phyloP scores from a whole-genome alignment of 2,113 vertebrate genomes.

The Platycercus adscitus region DNA sequence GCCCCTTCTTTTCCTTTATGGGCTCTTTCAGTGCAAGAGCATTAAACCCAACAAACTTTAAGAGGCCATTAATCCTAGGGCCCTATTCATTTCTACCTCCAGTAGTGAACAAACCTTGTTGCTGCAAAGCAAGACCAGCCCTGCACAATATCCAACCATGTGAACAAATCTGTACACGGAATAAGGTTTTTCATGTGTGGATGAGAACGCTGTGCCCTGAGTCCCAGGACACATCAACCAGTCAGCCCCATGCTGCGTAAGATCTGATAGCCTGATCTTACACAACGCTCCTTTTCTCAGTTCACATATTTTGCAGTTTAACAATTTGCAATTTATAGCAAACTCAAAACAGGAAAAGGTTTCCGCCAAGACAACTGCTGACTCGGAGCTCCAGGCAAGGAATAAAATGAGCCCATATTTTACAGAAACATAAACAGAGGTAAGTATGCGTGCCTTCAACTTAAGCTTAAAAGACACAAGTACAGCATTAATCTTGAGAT shows the following conservation, averaged over 20 bases:
- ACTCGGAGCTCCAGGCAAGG: conserved; percentile 21
- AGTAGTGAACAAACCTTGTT: not conserved
- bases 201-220: not conserved
- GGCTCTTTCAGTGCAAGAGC: not conserved
- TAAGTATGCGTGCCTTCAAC: not conserved
- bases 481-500: not conserved
- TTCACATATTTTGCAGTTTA: conserved; percentile 32
- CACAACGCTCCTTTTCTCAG: not conserved
- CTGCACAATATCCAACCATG: not conserved
- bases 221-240: not conserved
- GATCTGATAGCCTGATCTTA: conserved; percentile 40
- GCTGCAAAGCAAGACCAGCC: not conserved
- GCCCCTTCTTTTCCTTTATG: not conserved
- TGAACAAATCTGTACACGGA: not conserved
- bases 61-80: not conserved
- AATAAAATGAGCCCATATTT: conserved; percentile 9
- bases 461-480: not conserved
- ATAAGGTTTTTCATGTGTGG: not conserved
- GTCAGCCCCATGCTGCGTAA: not conserved
- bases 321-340: conserved; percentile 1
- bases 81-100: not conserved
- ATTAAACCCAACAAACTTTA: not conserved
- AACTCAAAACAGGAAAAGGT: conserved; percentile 48
- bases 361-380: conserved; percentile 31
- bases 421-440: not conserved